A percentile compares a stretch with the other conserved stretches of the same genome.
These are phyloP conservation scores for Acanthopagrus latus DNA, from an alignment of 2,797 vertebrate species.

Conservation along the genomic window DNA sequence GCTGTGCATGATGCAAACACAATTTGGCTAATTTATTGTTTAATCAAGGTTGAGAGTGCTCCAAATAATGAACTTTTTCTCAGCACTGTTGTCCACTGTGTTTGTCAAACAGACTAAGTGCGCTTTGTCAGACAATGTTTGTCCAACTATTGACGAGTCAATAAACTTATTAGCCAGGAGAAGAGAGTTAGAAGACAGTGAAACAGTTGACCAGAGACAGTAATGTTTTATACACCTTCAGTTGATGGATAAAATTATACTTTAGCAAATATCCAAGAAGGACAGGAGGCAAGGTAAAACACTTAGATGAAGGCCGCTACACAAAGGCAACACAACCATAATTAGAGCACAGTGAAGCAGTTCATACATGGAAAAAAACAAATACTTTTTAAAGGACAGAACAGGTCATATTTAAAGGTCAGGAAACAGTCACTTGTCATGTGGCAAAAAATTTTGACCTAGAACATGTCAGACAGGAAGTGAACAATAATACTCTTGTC, in stretches of 20 bases:
- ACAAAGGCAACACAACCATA: neutral
- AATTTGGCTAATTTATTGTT: slow-evolving; percentile 3
- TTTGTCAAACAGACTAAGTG: slow-evolving; percentile 17
- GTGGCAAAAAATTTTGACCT: neutral
- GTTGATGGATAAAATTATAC: neutral
- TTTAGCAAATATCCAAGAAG: neutral
- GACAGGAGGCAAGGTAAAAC: neutral
- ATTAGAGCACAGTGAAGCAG: neutral
- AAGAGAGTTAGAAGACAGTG: neutral
- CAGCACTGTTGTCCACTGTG: slow-evolving; percentile 3
- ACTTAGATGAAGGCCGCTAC: neutral
- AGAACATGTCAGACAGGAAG: neutral
- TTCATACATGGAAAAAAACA: neutral
- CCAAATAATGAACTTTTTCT: neutral
- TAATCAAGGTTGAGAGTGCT: slow-evolving; percentile 6
- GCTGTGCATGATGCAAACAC: neutral
- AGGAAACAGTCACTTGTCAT: slow-evolving; percentile 4
- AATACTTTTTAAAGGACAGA: neutral
- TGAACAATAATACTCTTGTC: neutral
- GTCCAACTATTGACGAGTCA: slow-evolving; percentile 35
- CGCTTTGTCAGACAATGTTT: slow-evolving; percentile 15
- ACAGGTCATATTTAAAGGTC: neutral
- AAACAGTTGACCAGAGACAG: neutral
- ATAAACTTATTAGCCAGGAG: slow-evolving; percentile 1
- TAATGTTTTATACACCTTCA: slow-evolving; percentile 1